phyloP scores from a whole-genome alignment of 2,113 vertebrate genomes.

The Protomyctophum bolini region DNA sequence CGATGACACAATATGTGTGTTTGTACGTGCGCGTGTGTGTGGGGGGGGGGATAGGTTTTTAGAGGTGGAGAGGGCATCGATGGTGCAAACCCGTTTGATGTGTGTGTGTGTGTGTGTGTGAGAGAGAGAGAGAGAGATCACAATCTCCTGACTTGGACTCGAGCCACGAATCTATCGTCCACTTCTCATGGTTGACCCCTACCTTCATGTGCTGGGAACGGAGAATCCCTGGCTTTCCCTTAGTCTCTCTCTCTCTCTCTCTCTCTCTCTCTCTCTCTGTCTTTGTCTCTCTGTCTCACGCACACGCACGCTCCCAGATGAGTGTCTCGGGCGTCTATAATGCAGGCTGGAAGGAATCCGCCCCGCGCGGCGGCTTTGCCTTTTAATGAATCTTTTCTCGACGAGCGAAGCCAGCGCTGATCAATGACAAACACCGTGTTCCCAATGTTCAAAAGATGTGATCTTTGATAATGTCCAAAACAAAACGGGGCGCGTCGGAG shows the following conservation, averaged over 20 bases:
- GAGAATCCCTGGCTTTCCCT: constrained; percentile 23
- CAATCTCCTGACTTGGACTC: constrained; percentile 63
- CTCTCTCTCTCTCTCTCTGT: constrained; percentile 21
- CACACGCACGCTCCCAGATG: constrained; percentile 25
- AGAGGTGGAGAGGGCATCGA: constrained; percentile 22
- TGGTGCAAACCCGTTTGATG: constrained; percentile 15
- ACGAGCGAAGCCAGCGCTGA: constrained; percentile 32
- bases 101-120: too few relatives aligned
- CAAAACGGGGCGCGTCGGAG: constrained; percentile 21
- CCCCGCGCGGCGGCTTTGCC: constrained; percentile 22
- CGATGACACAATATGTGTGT: too few relatives aligned
- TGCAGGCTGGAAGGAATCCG: constrained; percentile 41
- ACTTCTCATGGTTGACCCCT: constrained; percentile 44
- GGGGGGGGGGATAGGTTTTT: constrained; percentile 1
- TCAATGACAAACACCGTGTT: constrained; percentile 50
- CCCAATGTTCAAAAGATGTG: constrained; percentile 35
- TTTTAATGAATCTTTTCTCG: constrained; percentile 58
- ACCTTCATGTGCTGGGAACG: constrained; percentile 35
- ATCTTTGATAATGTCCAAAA: constrained; percentile 45
- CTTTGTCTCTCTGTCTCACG: neutral
- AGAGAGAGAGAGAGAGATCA: constrained; percentile 26
- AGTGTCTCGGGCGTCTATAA: constrained; percentile 36
- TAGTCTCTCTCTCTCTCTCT: neutral
- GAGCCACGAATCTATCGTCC: constrained; percentile 47
- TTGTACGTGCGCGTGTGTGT: too few relatives aligned